These are phyloP conservation scores for Tillus elongatus DNA, from an alignment of 2,888 invertebrate genomes.

Conservation along the genomic window DNA sequence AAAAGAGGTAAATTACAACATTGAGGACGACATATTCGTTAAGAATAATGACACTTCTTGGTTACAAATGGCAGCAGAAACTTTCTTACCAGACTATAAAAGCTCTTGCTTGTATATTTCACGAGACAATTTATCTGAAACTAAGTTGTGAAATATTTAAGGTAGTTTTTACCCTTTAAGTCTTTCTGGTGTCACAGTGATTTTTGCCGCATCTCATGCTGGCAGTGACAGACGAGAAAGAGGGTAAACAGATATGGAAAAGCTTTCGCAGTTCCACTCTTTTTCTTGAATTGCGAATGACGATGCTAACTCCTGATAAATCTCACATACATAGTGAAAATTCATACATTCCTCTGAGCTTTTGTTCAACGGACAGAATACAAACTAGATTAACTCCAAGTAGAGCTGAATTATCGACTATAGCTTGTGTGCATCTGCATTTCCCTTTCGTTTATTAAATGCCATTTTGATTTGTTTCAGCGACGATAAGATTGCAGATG, in stretches of 20 bases:
- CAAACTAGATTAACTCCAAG: too few relatives aligned
- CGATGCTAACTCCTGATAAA: background rate
- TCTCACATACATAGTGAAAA: background rate
- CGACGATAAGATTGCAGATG: too few relatives aligned
- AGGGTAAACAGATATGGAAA: slow-evolving; percentile 24
- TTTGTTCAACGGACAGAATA: too few relatives aligned
- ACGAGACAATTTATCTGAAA: slow-evolving; percentile 32
- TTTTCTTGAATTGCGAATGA: slow-evolving; percentile 2
- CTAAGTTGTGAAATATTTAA: slow-evolving; percentile 33
- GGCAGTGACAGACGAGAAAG: slow-evolving; percentile 22
- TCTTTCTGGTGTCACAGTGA: slow-evolving; percentile 25
- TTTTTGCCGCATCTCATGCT: slow-evolving; percentile 21
- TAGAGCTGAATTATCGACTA: too few relatives aligned
- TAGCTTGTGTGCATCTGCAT: too few relatives aligned
- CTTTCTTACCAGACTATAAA: slow-evolving; percentile 18
- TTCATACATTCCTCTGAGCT: too few relatives aligned
- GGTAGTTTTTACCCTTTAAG: slow-evolving; percentile 30
- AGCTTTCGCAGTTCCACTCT: slow-evolving; percentile 12
- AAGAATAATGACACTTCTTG: slow-evolving; percentile 4
- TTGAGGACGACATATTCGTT: too few relatives aligned
- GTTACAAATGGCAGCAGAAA: slow-evolving; percentile 16
- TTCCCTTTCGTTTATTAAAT: too few relatives aligned
- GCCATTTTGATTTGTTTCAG: too few relatives aligned
- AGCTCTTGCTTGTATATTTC: slow-evolving; percentile 30
- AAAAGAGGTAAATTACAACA: too few relatives aligned